Evolutionary conservation across 2,888 invertebrate species (phyloP).

Genomic region (Hipparchia semele): DNA sequence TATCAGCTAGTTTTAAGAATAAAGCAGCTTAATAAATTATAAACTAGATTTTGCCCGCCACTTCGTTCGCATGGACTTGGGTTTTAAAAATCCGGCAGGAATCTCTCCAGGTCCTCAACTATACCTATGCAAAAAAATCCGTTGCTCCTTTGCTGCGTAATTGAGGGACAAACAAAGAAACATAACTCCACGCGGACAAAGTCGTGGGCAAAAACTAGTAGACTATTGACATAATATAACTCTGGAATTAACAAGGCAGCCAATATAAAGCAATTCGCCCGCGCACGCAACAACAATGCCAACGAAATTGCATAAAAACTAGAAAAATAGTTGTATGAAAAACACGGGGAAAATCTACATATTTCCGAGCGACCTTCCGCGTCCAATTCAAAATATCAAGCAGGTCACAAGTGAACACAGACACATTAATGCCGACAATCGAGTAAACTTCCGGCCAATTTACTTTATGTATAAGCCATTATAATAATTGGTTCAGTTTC

Average conservation of each 20-base stretch:
- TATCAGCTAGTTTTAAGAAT: too few species aligned
- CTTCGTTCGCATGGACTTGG: too few species aligned
- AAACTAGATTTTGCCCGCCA: not conserved
- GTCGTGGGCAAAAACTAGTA: not conserved
- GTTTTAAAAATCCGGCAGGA: too few species aligned
- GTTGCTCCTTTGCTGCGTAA: too few species aligned
- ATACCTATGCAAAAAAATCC: too few species aligned
- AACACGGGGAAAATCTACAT: conserved; percentile 23
- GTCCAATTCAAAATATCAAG: conserved; percentile 38
- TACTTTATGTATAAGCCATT: conserved; percentile 73
- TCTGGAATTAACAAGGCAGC: not conserved
- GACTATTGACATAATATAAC: not conserved
- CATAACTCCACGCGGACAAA: too few species aligned
- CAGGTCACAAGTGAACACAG: conserved; percentile 48
- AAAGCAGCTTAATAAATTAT: not conserved
- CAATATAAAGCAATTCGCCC: conserved; percentile 4
- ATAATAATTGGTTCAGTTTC: conserved; percentile 71
- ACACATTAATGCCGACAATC: conserved; percentile 64
- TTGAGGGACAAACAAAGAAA: too few species aligned
- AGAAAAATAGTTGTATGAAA: conserved; percentile 24
- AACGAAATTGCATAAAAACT: not conserved
- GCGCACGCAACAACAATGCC: conserved; percentile 15
- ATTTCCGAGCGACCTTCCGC: conserved; percentile 25
- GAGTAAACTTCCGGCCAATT: conserved; percentile 70
- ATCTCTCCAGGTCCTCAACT: too few species aligned